phyloP scores from a whole-genome alignment of 2,113 vertebrate species.

The Probosciger aterrimus region DNA sequence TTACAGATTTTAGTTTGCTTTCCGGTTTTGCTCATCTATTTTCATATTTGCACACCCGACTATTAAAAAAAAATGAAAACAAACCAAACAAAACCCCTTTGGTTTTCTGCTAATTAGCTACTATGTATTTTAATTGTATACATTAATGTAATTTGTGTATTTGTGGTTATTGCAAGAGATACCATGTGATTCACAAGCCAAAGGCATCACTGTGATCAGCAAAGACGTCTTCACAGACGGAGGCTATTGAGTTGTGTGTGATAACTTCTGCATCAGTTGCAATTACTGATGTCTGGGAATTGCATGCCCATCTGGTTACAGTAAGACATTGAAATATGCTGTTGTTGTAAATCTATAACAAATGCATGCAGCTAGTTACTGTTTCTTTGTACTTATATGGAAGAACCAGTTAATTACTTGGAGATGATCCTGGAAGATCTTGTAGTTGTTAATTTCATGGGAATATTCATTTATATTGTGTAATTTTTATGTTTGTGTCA shows the following conservation, averaged over 20 bases:
- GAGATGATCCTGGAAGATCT: not conserved
- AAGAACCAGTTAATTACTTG: not conserved
- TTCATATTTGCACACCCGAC: not conserved
- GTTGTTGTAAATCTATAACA: not conserved
- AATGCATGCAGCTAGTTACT: fast-evolving
- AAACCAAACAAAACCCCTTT: too few species aligned
- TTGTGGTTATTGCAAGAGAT: not conserved
- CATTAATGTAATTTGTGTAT: not conserved
- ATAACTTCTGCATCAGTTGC: not conserved
- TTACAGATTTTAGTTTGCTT: not conserved
- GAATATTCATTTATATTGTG: not conserved
- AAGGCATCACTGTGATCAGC: too few species aligned
- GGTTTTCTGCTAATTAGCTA: not conserved
- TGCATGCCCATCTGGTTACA: not conserved
- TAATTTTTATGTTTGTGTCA: not conserved
- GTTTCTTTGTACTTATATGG: not conserved
- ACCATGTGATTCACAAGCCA: fast-evolving
- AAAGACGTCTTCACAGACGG: not conserved
- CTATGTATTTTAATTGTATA: not conserved
- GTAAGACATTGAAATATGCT: too few species aligned
- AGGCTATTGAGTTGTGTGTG: not conserved
- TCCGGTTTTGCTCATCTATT: not conserved
- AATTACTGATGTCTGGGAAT: not conserved
- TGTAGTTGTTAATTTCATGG: not conserved
- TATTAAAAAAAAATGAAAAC: not conserved